phyloP scores from a whole-genome alignment of 2,797 vertebrate genomes.

The Stomatorhinus walkeri region DNA sequence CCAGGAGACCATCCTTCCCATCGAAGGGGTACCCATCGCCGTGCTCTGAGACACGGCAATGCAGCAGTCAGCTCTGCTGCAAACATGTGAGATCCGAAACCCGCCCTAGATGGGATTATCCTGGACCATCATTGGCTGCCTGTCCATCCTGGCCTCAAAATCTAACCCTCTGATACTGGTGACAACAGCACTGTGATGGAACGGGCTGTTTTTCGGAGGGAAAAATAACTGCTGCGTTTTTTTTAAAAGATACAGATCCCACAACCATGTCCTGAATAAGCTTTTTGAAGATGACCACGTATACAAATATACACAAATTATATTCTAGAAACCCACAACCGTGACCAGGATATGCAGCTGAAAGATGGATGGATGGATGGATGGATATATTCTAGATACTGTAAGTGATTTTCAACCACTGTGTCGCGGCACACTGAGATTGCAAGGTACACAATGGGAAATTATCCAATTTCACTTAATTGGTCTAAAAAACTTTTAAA shows the following conservation, averaged over 20 bases:
- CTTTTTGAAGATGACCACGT: background rate
- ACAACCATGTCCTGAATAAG: background rate
- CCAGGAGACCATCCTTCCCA: constrained; percentile 93
- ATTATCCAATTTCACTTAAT: too few relatives aligned
- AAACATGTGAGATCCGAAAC: background rate
- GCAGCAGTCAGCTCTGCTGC: constrained; percentile 3
- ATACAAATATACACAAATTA: background rate
- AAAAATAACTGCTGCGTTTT: background rate
- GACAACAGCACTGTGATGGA: background rate
- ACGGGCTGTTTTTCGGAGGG: background rate
- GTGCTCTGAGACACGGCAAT: constrained; percentile 68
- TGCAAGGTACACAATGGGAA: too few relatives aligned
- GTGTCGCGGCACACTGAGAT: too few relatives aligned
- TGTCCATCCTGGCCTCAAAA: background rate
- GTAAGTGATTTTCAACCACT: too few relatives aligned
- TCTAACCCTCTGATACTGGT: background rate
- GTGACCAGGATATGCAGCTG: background rate
- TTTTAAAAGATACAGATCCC: background rate
- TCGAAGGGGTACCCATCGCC: constrained; percentile 97
- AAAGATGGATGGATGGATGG: background rate
- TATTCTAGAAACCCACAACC: background rate
- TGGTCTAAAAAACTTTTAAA: too few relatives aligned
- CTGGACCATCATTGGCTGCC: background rate
- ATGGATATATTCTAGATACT: background rate
- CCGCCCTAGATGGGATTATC: background rate